These are phyloP conservation scores for Porites rus DNA, from an alignment of 92 coral and sea anemone species.

Conservation along the genomic window DNA sequence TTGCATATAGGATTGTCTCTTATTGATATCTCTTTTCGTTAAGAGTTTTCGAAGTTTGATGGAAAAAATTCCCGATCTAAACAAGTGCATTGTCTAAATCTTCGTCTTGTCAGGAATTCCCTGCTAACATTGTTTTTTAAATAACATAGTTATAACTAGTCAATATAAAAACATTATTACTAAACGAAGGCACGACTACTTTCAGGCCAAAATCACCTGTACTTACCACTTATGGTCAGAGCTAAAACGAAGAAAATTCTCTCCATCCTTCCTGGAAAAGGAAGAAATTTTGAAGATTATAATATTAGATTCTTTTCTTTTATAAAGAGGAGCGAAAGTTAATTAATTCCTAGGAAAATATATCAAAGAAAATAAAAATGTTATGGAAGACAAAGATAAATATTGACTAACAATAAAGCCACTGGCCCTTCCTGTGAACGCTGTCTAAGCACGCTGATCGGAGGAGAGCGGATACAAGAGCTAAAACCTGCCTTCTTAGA, in stretches of 20 bases:
- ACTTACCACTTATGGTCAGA: conserved; percentile 66
- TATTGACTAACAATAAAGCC: conserved; percentile 45
- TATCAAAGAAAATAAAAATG: conserved; percentile 31
- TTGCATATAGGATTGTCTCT: no score
- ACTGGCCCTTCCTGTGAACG: conserved; percentile 46
- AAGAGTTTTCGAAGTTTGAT: no score
- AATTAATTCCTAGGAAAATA: conserved; percentile 14
- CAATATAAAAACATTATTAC: background rate
- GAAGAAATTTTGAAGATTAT: background rate
- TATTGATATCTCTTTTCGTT: no score
- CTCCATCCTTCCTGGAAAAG: conserved; percentile 67
- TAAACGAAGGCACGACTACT: background rate
- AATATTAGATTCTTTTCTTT: background rate
- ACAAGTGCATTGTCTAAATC: background rate
- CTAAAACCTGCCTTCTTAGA: conserved; percentile 23
- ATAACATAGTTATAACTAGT: conserved; percentile 3
- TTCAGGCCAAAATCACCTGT: background rate
- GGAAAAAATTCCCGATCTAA: background rate
- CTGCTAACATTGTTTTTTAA: background rate
- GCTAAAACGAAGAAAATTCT: conserved; percentile 64
- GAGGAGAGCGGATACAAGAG: conserved; percentile 28
- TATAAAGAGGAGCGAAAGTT: conserved; percentile 1
- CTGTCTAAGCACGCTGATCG: conserved; percentile 35
- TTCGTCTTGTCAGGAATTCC: conserved; percentile 23
- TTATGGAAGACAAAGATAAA: conserved; percentile 26